phyloP scores from a whole-genome alignment of 2,113 vertebrate species.

The Catharus bicknelli region DNA sequence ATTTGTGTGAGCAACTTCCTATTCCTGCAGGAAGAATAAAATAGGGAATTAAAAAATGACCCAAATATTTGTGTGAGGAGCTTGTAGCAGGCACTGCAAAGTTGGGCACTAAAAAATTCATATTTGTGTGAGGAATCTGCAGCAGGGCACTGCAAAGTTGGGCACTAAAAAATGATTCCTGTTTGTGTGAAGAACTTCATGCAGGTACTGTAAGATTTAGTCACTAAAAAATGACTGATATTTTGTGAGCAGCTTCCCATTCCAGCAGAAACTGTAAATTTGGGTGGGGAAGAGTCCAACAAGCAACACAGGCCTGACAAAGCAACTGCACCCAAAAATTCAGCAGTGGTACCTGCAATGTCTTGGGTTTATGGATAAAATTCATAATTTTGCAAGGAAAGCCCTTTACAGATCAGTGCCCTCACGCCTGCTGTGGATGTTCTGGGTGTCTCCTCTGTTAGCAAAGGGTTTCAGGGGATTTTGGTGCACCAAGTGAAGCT shows the following conservation, averaged over 20 bases:
- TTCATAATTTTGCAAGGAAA: background rate
- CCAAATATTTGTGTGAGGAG: background rate
- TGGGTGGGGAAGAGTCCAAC: accelerated
- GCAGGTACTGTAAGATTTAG: background rate
- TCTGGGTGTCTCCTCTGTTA: background rate
- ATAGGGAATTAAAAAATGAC: background rate
- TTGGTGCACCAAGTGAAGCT: background rate
- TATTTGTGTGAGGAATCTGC: background rate
- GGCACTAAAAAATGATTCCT: background rate
- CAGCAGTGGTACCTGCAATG: background rate
- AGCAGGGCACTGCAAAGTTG: background rate
- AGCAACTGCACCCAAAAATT: background rate
- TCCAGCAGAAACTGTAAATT: accelerated
- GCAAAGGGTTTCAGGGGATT: background rate
- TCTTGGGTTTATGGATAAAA: background rate
- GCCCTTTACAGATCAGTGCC: background rate
- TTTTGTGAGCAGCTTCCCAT: background rate
- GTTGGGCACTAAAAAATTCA: background rate
- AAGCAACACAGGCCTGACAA: background rate
- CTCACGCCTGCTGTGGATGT: background rate
- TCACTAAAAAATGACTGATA: background rate
- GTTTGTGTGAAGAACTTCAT: background rate
- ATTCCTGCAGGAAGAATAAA: background rate
- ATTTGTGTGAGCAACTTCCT: background rate
- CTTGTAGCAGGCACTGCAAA: background rate